Evolutionary conservation across 1,140 invertebrate genomes (phyloP).

Genomic region (Drosophila eugracilis): DNA sequence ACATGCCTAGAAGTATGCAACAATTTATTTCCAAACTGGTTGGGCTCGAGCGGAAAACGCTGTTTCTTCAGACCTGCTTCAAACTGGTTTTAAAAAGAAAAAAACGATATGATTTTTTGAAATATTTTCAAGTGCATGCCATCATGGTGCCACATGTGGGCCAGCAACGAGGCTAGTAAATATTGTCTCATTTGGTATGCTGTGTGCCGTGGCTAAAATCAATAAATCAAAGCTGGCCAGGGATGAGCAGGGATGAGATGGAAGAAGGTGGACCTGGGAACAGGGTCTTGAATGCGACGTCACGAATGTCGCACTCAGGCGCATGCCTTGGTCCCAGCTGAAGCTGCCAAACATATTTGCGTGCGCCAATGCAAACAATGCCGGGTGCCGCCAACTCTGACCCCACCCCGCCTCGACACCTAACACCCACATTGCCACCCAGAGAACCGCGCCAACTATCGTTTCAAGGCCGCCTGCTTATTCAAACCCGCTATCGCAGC

Average conservation of each 20-base stretch:
- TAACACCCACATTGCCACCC: not conserved
- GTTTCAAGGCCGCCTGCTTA: constrained; percentile 60
- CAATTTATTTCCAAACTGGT: no score
- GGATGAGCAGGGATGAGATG: constrained; percentile 1
- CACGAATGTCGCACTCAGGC: constrained; percentile 70
- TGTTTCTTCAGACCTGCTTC: no score
- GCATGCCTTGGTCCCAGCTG: constrained; percentile 66
- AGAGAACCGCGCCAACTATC: constrained; percentile 17
- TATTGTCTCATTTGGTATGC: constrained; percentile 81
- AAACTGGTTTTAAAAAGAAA: no score
- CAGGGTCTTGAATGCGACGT: constrained; percentile 60
- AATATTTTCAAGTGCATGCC: constrained; percentile 12
- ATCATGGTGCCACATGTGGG: constrained; percentile 52
- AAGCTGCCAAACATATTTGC: constrained; percentile 68
- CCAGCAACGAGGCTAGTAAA: constrained; percentile 53
- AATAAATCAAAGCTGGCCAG: constrained; percentile 77
- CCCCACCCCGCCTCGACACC: not conserved
- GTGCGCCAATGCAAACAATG: constrained; percentile 76
- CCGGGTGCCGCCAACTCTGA: not conserved
- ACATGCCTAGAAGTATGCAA: no score
- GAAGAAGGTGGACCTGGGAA: not conserved
- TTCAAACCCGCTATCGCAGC: constrained; percentile 32
- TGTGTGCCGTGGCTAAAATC: constrained; percentile 70
- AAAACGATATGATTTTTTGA: not conserved
- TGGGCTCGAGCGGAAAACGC: no score